phyloP scores from a whole-genome alignment of 2,797 vertebrate species.

The Otolemur crassicaudatus region DNA sequence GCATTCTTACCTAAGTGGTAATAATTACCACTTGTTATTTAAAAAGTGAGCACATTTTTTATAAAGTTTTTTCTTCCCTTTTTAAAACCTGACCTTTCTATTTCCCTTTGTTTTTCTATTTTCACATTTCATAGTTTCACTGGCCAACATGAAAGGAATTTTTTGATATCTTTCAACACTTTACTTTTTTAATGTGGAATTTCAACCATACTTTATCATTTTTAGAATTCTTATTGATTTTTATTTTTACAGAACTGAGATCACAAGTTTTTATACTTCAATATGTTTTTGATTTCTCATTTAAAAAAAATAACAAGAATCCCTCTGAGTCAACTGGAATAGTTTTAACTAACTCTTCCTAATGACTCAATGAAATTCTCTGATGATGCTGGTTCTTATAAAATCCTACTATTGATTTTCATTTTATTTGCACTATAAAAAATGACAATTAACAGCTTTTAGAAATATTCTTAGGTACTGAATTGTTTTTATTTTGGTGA shows the following conservation, averaged over 20 bases:
- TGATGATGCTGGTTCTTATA: not conserved
- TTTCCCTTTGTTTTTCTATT: not conserved
- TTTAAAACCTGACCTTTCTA: not conserved
- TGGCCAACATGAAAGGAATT: not conserved
- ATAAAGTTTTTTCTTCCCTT: not conserved
- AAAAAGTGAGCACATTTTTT: not conserved
- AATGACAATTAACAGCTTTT: not conserved
- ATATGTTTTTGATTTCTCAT: not conserved
- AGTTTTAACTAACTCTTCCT: not conserved
- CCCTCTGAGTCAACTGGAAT: not conserved
- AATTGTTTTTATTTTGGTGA: not conserved
- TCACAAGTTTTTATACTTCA: not conserved
- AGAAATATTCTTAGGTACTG: not conserved
- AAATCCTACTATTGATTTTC: not conserved
- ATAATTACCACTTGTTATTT: not conserved
- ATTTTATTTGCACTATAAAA: not conserved
- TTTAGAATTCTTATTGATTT: not conserved
- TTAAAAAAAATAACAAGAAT: not conserved
- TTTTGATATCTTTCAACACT: not conserved
- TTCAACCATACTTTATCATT: not conserved
- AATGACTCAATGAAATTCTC: not conserved
- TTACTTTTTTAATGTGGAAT: not conserved
- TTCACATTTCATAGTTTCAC: not conserved
- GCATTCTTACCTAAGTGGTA: not conserved
- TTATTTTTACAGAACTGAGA: not conserved